A percentile compares a stretch with the other conserved stretches of the same genome.
These are phyloP conservation scores for Florisuga fusca DNA, from an alignment of 2,797 vertebrate genomes.

Conservation along the genomic window DNA sequence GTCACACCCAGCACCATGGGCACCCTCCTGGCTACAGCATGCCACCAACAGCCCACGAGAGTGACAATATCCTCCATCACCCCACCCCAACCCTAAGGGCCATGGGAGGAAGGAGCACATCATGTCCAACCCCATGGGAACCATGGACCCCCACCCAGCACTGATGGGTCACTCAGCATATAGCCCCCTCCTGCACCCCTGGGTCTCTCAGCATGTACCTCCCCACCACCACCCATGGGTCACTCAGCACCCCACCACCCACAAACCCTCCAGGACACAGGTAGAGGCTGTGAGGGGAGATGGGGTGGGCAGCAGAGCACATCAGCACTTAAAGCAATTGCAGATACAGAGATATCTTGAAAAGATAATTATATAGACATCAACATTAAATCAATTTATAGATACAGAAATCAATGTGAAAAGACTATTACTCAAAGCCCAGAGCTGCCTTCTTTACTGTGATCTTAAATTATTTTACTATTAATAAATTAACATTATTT, in stretches of 20 bases:
- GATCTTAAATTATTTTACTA: background rate
- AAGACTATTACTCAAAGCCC: background rate
- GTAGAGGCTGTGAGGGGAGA: background rate
- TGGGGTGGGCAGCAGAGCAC: background rate
- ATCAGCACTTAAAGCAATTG: background rate
- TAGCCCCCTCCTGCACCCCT: no score
- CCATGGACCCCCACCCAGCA: background rate
- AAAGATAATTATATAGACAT: no score
- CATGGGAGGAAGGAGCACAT: rapidly evolving
- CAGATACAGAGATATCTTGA: no score
- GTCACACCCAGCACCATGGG: rapidly evolving
- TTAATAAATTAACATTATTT: no score
- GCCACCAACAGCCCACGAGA: rapidly evolving
- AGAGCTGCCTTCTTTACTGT: rapidly evolving
- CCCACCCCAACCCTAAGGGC: rapidly evolving
- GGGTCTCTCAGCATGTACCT: no score
- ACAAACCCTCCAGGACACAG: background rate
- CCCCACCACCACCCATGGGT: no score
- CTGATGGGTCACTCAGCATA: no score
- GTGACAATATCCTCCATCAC: rapidly evolving
- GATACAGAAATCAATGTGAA: rapidly evolving
- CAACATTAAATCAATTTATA: background rate
- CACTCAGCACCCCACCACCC: no score
- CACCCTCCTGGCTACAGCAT: rapidly evolving
- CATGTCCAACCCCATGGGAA: background rate